These are phyloP conservation scores for Gracilinanus agilis DNA, from an alignment of 2,113 vertebrate species.

Conservation along the genomic window DNA sequence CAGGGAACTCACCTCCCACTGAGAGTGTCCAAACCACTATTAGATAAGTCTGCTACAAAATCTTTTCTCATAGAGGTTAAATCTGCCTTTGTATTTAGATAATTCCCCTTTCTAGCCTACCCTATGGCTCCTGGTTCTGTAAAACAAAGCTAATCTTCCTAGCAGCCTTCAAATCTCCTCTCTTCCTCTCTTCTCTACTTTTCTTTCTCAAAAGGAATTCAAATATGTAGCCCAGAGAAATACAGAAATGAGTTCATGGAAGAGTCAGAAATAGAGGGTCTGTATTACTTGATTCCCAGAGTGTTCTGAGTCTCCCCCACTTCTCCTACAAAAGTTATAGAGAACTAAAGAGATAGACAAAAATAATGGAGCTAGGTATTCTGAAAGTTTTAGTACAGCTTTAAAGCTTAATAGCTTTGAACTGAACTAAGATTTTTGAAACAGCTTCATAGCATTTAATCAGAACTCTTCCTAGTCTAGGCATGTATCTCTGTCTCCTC, in stretches of 20 bases:
- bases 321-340: background rate
- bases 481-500: background rate
- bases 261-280: background rate
- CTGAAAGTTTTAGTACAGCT: background rate
- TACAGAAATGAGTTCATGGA: background rate
- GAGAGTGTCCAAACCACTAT: background rate
- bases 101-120: background rate
- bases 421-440: background rate
- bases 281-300: background rate
- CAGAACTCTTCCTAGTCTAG: background rate
- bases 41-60: background rate
- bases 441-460: background rate
- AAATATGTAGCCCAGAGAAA: background rate
- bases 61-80: background rate
- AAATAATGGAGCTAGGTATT: background rate
- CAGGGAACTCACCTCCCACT: background rate
- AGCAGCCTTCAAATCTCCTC: background rate
- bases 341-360: background rate
- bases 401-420: background rate
- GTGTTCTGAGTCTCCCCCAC: background rate
- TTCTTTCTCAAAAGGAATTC: background rate
- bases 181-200: too few species aligned
- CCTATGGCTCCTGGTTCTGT: background rate
- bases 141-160: background rate
- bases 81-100: background rate